Evolutionary conservation across 2,113 vertebrate species (phyloP), one percentile per base, ranked within the genome.

Genomic region (Equus quagga): DNA sequence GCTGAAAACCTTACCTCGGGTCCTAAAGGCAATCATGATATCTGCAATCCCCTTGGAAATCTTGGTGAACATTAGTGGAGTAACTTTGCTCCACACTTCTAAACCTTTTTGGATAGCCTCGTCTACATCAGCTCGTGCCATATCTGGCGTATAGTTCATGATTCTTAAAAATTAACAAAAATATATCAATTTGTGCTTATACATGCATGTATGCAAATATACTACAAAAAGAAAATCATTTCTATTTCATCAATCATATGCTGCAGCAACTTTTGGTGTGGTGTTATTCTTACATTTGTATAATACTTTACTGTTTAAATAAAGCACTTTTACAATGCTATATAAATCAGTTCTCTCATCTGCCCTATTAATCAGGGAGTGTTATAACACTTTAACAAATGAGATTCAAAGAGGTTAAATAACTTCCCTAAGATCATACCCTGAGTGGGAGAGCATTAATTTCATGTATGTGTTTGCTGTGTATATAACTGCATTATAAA

Each of bases 81-180:
- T 99, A 26, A 99, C 98, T 85, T 95, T 51, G 91, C 99, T 99
- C 99, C 99, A 99, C 5, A 99, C 80, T 83, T 98, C 76, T 14
- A 99, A 92, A 0, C 98, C 99, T 54, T 98, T 98, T 94, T 97
- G 95, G 54, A 99, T 98, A 62, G 98, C 98, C 62, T 97, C 93
- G 28, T 99, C 98, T 97, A 99, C 98, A 17, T 99, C 98, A 8
- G 97, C 64, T 80, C 23, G 75, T 36, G 90, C 83, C 99, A 99
- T 99, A 89, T 99, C 99, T 67, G 99, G 99, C 19, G 99, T 99
- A 49, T 98, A 92, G 94, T 99, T 99, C 82, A 99, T 11, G 89
- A 99, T 98, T 97, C 99, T 99, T 87, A 9, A 58, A 84, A 96
- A 91, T 75, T 2, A 70, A 97, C 33, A 84, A 80, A 96, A 97